Conservation (phyloP, 2,797 vertebrate species). For the Uromys caudimaculatus region DNA sequence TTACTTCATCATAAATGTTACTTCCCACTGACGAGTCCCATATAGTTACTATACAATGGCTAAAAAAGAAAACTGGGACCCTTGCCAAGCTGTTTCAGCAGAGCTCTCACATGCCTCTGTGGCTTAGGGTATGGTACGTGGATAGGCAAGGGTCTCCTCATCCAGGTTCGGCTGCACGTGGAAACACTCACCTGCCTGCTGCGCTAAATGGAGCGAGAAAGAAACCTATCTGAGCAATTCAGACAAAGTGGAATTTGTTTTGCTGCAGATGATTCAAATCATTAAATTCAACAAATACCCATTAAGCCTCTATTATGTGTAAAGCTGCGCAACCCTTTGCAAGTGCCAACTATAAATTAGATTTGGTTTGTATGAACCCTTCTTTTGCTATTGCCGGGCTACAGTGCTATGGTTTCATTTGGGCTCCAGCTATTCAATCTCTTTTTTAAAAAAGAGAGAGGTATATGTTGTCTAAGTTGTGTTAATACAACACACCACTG, state of each 20-base stretch:
- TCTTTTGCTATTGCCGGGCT: slow-evolving; percentile 55
- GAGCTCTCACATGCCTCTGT: not conserved
- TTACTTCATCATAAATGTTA: slow-evolving; percentile 28
- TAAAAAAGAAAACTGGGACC: slow-evolving; percentile 25
- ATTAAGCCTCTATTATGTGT: slow-evolving; percentile 78
- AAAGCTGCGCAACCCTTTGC: slow-evolving; percentile 66
- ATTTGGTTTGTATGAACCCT: slow-evolving; percentile 74
- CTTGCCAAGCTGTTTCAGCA: not conserved
- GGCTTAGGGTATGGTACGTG: not conserved
- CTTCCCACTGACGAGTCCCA: not conserved
- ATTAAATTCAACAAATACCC: slow-evolving; percentile 83
- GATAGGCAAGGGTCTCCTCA: not conserved
- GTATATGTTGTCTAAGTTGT: not conserved
- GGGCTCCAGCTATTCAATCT: not conserved
- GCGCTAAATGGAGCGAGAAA: slow-evolving; percentile 59
- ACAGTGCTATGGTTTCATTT: slow-evolving; percentile 52
- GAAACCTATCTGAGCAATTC: slow-evolving; percentile 77
- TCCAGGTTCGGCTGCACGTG: not conserved
- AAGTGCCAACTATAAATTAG: slow-evolving; percentile 77
- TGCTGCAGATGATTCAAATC: slow-evolving; percentile 81
- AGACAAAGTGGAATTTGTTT: slow-evolving; percentile 80
- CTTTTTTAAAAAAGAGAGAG: not conserved
- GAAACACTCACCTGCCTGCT: slow-evolving; percentile 74
- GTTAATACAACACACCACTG: slow-evolving; percentile 37
- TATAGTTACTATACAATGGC: not conserved